Percentiles rank a stretch among this genome's conserved stretches.
phyloP scores from a whole-genome alignment of 2,797 vertebrate genomes.

The Neomorphus geoffroyi region DNA sequence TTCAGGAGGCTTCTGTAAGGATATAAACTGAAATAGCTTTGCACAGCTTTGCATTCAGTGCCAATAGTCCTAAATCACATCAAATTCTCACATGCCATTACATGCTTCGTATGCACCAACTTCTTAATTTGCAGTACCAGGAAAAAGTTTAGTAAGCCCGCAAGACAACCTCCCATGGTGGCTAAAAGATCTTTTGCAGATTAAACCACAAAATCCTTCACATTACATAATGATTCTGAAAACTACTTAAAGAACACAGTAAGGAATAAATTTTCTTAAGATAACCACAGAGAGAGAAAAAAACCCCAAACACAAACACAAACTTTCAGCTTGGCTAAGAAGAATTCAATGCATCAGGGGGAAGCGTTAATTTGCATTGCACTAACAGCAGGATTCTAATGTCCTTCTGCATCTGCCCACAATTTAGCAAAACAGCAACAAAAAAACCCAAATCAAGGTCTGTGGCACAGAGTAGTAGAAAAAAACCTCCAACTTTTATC shows the following conservation, averaged over 20 bases:
- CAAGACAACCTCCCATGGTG: neutral
- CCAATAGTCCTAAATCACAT: neutral
- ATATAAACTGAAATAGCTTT: neutral
- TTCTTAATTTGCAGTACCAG: neutral
- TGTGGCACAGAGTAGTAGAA: neutral
- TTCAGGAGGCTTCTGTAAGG: neutral
- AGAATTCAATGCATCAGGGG: neutral
- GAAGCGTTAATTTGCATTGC: neutral
- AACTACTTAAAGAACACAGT: neutral
- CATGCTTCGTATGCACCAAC: neutral
- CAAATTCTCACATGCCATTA: neutral
- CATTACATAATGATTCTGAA: neutral
- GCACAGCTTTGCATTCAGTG: neutral
- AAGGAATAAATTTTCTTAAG: neutral
- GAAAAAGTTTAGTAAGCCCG: neutral
- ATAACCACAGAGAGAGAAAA: neutral
- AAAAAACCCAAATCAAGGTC: neutral
- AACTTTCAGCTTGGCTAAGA: neutral
- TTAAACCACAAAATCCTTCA: neutral
- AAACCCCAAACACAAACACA: neutral
- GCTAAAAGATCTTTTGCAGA: neutral
- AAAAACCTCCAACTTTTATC: accelerated
- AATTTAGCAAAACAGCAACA: neutral
- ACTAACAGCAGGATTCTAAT: neutral
- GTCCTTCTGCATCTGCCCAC: neutral